Conservation (phyloP, 2,888 invertebrate species). For the Agrotis clavis region DNA sequence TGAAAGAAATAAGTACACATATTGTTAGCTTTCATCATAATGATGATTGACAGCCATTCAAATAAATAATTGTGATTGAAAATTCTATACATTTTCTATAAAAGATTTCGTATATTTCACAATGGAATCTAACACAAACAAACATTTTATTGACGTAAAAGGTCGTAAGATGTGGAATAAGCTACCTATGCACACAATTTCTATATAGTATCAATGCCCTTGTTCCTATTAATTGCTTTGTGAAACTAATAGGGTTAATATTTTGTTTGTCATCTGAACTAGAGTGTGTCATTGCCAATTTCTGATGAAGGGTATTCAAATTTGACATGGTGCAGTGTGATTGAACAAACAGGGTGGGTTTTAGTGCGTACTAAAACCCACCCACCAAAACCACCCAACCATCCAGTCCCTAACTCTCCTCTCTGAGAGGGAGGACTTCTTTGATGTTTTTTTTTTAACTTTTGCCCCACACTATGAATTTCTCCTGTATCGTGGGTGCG, state of each 20-base stretch:
- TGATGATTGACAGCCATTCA: slow-evolving; percentile 3
- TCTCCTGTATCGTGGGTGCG: no score
- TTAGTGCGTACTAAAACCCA: no score
- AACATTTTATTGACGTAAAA: neutral
- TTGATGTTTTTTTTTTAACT: no score
- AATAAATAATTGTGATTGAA: neutral
- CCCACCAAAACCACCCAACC: no score
- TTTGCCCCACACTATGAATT: no score
- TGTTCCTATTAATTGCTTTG: slow-evolving; percentile 39
- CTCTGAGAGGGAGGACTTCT: no score
- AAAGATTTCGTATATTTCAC: slow-evolving; percentile 12
- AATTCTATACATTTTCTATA: neutral
- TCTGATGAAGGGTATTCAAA: slow-evolving; percentile 28
- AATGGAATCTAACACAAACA: slow-evolving; percentile 5
- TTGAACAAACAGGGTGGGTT: no score
- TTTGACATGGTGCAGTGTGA: slow-evolving; percentile 3
- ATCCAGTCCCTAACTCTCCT: no score
- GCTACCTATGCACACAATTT: neutral
- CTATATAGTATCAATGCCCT: slow-evolving; percentile 32
- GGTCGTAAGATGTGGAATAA: slow-evolving; percentile 2
- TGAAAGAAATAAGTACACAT: no score
- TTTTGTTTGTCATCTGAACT: slow-evolving; percentile 5
- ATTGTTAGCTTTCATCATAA: neutral
- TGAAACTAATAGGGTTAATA: slow-evolving; percentile 36
- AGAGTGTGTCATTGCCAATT: slow-evolving; percentile 57